Evolutionary conservation across 2,113 vertebrate genomes (phyloP).

Genomic region (Apteryx owenii): DNA sequence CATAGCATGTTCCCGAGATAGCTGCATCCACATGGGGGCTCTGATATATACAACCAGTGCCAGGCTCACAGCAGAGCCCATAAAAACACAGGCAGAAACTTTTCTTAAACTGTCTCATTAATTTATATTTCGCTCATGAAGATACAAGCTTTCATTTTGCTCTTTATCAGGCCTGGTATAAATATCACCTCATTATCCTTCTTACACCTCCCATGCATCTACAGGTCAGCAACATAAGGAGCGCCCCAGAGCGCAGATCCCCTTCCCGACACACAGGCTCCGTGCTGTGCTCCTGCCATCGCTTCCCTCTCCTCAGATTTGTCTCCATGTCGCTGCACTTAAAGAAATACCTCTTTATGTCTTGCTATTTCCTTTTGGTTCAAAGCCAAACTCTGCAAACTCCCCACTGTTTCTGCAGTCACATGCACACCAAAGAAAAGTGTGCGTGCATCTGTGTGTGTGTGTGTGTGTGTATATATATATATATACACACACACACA

Average conservation of each 20-base stretch:
- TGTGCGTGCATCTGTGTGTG: too few species aligned
- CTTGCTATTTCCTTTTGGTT: not conserved
- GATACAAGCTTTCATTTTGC: not conserved
- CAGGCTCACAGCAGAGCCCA: not conserved
- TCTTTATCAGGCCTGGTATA: not conserved
- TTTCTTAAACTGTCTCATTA: not conserved
- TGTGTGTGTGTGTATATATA: too few species aligned
- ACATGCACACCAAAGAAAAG: not conserved
- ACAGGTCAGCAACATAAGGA: not conserved
- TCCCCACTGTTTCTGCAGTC: not conserved
- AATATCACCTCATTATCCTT: not conserved
- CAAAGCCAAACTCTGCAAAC: not conserved
- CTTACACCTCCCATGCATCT: not conserved
- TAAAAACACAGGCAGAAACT: not conserved
- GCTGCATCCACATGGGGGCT: not conserved
- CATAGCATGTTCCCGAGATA: rapidly evolving
- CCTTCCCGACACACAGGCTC: not conserved
- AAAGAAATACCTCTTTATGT: not conserved
- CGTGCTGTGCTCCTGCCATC: not conserved
- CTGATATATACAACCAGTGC: not conserved
- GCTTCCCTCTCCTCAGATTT: not conserved
- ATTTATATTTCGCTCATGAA: not conserved
- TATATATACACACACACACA: not conserved
- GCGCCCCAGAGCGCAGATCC: not conserved
- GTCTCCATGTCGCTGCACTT: not conserved